Evolutionary conservation across 2,888 invertebrate genomes (phyloP).

Genomic region (Ommatoiulus sabulosus): DNA sequence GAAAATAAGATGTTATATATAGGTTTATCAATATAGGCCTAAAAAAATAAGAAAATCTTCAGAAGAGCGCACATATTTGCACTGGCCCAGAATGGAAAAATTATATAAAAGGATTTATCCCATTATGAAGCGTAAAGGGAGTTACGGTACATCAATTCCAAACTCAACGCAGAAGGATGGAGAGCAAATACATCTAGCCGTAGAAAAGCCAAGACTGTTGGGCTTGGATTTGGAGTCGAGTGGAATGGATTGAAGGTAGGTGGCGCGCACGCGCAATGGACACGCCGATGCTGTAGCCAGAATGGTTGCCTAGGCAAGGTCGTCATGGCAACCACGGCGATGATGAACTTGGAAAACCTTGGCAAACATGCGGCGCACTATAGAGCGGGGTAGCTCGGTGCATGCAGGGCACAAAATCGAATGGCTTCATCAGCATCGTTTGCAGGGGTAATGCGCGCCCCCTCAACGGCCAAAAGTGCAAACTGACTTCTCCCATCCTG

Average conservation of each 20-base stretch:
- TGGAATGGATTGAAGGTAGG: conserved; percentile 38
- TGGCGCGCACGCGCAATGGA: conserved; percentile 14
- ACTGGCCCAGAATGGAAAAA: conserved; percentile 23
- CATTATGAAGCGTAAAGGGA: conserved; percentile 47
- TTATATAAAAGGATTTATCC: conserved; percentile 46
- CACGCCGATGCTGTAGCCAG: background rate
- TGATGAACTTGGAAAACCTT: conserved; percentile 35
- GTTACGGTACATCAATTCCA: conserved; percentile 43
- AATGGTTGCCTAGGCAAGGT: conserved; percentile 45
- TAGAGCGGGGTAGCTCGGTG: conserved; percentile 4
- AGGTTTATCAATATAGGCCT: background rate
- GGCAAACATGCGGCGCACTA: background rate
- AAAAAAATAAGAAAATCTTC: background rate
- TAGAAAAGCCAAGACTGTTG: conserved; percentile 38
- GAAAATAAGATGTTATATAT: background rate
- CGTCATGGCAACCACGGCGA: conserved; percentile 18
- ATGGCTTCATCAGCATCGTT: conserved; percentile 41
- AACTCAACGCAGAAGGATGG: conserved; percentile 39
- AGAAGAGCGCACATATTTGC: background rate
- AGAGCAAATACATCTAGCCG: background rate
- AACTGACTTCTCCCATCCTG: background rate
- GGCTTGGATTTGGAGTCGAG: conserved; percentile 38
- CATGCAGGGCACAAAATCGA: conserved; percentile 9
- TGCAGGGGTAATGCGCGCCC: conserved; percentile 27
- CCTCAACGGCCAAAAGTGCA: conserved; percentile 26